These are phyloP conservation scores for Pocillopora meandrina DNA, from an alignment of 92 coral and sea anemone genomes.

Conservation along the genomic window DNA sequence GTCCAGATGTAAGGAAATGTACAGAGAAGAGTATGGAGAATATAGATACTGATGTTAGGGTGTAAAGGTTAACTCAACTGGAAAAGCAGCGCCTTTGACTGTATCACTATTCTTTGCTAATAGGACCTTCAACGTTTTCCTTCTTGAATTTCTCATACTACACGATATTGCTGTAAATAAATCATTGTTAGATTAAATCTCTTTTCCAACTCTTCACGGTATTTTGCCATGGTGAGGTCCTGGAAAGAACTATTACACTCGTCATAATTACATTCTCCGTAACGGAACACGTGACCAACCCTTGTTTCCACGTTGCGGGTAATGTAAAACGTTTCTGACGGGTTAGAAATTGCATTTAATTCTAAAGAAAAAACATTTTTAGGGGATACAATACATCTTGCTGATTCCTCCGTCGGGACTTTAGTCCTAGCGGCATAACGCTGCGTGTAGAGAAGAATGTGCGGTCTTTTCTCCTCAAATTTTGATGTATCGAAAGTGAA, in stretches of 20 bases:
- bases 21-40: too few relatives aligned
- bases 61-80: too few relatives aligned
- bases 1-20: too few relatives aligned
- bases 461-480: not conserved
- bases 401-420: not conserved
- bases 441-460: constrained; percentile 29
- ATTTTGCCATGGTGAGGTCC: constrained; percentile 40
- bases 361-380: constrained; percentile 27
- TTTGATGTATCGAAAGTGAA: constrained; percentile 15
- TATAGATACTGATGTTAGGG: too few relatives aligned
- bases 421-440: not conserved
- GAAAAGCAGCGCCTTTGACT: too few relatives aligned
- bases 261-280: constrained; percentile 14
- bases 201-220: constrained; percentile 34
- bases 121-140: too few relatives aligned
- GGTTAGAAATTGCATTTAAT: constrained; percentile 21
- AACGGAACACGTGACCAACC: constrained; percentile 35
- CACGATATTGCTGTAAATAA: not conserved
- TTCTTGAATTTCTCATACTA: not conserved
- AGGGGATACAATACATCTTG: constrained; percentile 34
- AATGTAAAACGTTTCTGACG: constrained; percentile 8
- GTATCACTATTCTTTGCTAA: too few relatives aligned
- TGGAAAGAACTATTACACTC: constrained; percentile 8
- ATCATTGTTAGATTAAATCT: constrained; percentile 26
- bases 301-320: constrained; percentile 4